Evolutionary conservation across 2,888 invertebrate species (phyloP), one percentile per base, ranked within the genome.

Genomic region (Epinotia bilunana): DNA sequence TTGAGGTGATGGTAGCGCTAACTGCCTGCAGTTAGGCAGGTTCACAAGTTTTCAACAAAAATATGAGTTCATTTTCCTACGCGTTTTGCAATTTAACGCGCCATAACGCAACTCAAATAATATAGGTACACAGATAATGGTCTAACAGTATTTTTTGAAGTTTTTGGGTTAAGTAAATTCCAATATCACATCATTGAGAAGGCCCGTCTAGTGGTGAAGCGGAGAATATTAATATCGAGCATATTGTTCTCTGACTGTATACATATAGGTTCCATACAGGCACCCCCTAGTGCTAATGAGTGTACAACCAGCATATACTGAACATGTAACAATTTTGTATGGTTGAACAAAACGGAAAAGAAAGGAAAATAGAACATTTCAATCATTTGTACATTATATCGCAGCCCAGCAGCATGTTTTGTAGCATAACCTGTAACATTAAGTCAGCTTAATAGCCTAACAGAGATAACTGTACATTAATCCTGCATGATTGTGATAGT

Each of bases 211-310:
- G 64, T 64, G 49, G 62, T 46, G 62, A 46, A 58, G 55, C 43
- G 39, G 39, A 53, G 64, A 70, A 70, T 91, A 92, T 91, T 91
- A 91, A 92, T 91, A 83, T 86, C 83, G 81, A 83, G 85, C 83
- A 87, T 84, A 91, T 90, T 90, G 89, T 91, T 91, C 88, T 83
- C 82, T 78, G 83, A 46, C 16, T 82, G 82, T 87, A 89, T 91
- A 91, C 91, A 90, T 91, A 90, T 89, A 83, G 83, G 79, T 91
- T 88, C 82, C 79, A 78, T 80, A 79, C 79, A 76, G 83, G 85
- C 87, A 84, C 89, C 90, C 89, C 89, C 88, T 84, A 84, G 85
- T 79, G 88, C 85, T 91, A 91, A 91, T 91, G 90, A 90, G 90
- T 82, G 83, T 83, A 81, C 81, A 74, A 65, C 62, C 72, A 76